Base-by-base conservation (phyloP, 1,140 invertebrate genomes). In the Planococcus citri region DNA sequence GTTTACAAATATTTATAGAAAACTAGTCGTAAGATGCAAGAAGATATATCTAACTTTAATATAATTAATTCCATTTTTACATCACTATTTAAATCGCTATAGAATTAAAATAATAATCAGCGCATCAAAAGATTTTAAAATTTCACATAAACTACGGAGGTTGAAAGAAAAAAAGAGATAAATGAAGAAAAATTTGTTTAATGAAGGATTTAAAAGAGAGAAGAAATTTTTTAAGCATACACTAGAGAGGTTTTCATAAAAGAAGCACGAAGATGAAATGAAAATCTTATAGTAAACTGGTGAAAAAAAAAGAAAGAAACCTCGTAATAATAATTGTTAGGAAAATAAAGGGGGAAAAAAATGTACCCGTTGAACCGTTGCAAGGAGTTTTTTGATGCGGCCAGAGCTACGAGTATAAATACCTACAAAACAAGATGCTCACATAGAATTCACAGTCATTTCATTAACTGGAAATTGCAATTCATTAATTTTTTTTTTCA, bases 181-280 rank as follows among this genome's bases (percentile, higher is more conserved):
- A 51, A 51, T 51, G 41, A 20, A 51, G n/a, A 51, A 51, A 51
- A 51, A 51, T 51, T 51, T 51, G 41, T 51, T 51, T 51, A 51
- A 51, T 51, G 41, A 51, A 51, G 41, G 41, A 51, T 51, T 51
- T 9, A 51, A 51, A 51, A 51, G 17, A 51, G 17, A 51, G 41
- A 9, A 51, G n/a, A n/a, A n/a, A n/a, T 9, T 51, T 51, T 51
- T 51, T 51, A 51, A 51, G 41, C 17, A 51, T 51, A 51, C 41
- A 51, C 41, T 51, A 20, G 41, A 51, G 41, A 51, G 17, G 4
- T 9, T 51, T 51, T 6, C 17, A 51, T 51, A 51, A 51, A 51
- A 17, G 41, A 51, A 51, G 41, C 41, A 51, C 41, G 12, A 51
- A 51, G 41, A 51, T 51, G 41, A 51, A 51, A 51, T 51, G 41